A percentile compares a stretch with the other conserved stretches of the same genome.
These are phyloP conservation scores for Anhinga anhinga DNA, from an alignment of 2,113 vertebrate genomes.

Conservation along the genomic window DNA sequence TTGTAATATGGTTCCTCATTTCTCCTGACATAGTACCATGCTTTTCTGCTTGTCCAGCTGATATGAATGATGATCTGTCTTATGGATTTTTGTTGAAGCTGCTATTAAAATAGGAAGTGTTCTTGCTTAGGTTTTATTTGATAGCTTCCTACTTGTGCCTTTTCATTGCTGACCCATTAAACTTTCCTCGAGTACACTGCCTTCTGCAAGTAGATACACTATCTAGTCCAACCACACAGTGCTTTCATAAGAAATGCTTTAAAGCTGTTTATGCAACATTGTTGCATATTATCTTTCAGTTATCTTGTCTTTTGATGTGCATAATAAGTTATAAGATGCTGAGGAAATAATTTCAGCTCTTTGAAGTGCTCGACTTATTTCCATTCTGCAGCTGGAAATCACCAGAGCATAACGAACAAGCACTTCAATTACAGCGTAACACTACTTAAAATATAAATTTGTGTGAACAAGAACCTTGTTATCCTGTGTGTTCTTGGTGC, in stretches of 20 bases:
- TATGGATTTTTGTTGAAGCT: not conserved
- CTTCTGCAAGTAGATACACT: not conserved
- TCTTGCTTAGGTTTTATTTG: not conserved
- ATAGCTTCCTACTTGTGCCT: not conserved
- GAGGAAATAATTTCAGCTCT: conserved; percentile 32
- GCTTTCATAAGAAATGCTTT: conserved; percentile 5
- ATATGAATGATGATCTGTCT: not conserved
- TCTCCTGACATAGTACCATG: not conserved
- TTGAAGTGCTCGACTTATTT: not conserved
- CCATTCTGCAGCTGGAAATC: conserved; percentile 25
- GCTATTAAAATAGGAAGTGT: not conserved
- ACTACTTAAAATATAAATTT: not conserved
- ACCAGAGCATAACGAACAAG: not conserved
- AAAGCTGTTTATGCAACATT: conserved; percentile 5
- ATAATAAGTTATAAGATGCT: conserved; percentile 1
- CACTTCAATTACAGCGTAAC: not conserved
- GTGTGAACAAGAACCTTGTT: not conserved
- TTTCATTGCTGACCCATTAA: not conserved
- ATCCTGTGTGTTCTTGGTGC: not conserved
- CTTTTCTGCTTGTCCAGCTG: not conserved
- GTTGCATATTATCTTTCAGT: not conserved
- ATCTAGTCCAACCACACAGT: not conserved
- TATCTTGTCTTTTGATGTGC: conserved; percentile 26
- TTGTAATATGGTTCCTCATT: not conserved
- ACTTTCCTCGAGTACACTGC: not conserved